Percentiles rank a stretch among this genome's conserved stretches.
phyloP scores from a whole-genome alignment of 2,888 invertebrate species.

The Syrista parreyssii region DNA sequence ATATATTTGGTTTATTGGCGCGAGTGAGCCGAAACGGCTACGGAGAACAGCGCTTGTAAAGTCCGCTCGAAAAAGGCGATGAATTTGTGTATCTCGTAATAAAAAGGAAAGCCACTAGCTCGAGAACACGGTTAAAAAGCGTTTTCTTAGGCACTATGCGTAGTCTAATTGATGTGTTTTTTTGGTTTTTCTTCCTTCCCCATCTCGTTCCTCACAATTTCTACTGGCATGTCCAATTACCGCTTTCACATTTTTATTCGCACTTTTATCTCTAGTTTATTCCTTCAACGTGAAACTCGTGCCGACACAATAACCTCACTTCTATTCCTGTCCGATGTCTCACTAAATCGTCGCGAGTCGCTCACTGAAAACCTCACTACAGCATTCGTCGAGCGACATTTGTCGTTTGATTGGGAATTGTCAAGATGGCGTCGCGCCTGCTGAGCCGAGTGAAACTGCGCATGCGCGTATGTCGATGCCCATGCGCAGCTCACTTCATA shows the following conservation, averaged over 20 bases:
- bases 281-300: conserved; percentile 24
- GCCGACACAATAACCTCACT: conserved; percentile 5
- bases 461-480: not conserved
- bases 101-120: conserved; percentile 1
- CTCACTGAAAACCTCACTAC: not conserved
- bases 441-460: not conserved
- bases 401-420: not conserved
- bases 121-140: conserved; percentile 15
- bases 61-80: not conserved
- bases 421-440: not conserved
- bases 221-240: conserved; percentile 21
- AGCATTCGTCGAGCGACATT: not conserved
- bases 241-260: conserved; percentile 22
- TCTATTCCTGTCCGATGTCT: not conserved
- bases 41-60: not conserved
- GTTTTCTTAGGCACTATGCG: conserved; percentile 31
- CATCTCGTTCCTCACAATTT: conserved; percentile 12
- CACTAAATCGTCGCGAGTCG: not conserved
- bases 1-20: not conserved
- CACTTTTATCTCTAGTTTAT: not conserved
- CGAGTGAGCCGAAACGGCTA: not conserved
- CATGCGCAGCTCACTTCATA: not conserved
- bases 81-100: not conserved
- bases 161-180: conserved; percentile 27
- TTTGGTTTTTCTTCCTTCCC: conserved; percentile 8